A percentile compares a stretch with the other conserved stretches of the same genome.
These are phyloP conservation scores for Candoia aspera DNA, from an alignment of 2,113 vertebrate species.

Conservation along the genomic window DNA sequence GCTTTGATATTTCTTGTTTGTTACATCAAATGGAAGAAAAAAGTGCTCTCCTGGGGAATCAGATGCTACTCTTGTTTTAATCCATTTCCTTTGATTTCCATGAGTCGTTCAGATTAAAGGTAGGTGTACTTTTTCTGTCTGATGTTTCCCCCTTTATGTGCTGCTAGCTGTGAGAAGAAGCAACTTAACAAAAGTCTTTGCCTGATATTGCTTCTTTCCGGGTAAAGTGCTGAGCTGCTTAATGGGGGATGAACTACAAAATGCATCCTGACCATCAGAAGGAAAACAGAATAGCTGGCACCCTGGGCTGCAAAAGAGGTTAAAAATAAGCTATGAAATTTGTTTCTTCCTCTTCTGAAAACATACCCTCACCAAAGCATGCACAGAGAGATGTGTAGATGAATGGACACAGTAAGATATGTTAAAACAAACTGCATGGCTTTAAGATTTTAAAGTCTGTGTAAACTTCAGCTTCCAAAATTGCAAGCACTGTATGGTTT, in stretches of 20 bases:
- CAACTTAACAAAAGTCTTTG: slow-evolving; percentile 71
- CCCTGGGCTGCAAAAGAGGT: slow-evolving; percentile 3
- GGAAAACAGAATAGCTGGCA: slow-evolving; percentile 37
- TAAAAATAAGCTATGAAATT: slow-evolving; percentile 18
- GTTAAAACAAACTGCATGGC: background rate
- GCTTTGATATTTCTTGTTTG: slow-evolving; percentile 76
- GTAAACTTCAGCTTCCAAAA: background rate
- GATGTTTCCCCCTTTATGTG: slow-evolving; percentile 43
- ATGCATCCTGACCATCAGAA: slow-evolving; percentile 48
- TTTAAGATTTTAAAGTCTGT: background rate
- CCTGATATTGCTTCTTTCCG: slow-evolving; percentile 56
- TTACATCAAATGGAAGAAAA: slow-evolving; percentile 69
- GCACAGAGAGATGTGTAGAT: background rate
- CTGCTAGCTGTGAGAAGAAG: slow-evolving; percentile 59
- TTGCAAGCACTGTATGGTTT: background rate
- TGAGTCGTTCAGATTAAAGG: slow-evolving; percentile 70
- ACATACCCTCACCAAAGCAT: background rate
- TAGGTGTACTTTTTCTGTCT: slow-evolving; percentile 54
- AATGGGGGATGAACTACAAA: slow-evolving; percentile 57
- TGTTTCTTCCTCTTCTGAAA: background rate
- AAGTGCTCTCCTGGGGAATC: slow-evolving; percentile 67
- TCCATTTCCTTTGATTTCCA: slow-evolving; percentile 71
- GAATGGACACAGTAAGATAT: background rate
- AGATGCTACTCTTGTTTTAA: slow-evolving; percentile 72
- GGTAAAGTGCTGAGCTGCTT: slow-evolving; percentile 46